A percentile compares a stretch with the other conserved stretches of the same genome.
Conservation (phyloP, 2,888 invertebrate species). For the Ellobium chinense region DNA sequence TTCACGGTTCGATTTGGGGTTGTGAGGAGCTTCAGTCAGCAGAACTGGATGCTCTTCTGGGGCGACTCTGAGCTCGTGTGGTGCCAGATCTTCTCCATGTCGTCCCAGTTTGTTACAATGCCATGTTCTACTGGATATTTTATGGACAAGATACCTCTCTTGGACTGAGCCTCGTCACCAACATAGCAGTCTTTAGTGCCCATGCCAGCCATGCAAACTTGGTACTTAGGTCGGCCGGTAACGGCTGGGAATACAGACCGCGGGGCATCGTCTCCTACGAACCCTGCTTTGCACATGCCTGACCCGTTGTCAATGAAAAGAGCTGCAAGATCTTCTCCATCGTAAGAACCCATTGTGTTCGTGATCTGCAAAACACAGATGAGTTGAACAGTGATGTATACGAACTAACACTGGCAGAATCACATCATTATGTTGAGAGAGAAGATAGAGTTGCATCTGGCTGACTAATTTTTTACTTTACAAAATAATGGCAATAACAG, state of each 20-base stretch:
- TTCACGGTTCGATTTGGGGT: conserved; percentile 96
- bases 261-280: conserved; percentile 33
- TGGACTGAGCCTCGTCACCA: conserved; percentile 73
- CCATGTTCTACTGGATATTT: conserved; percentile 74
- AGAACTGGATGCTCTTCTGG: conserved; percentile 96
- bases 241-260: conserved; percentile 25
- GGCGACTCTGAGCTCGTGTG: conserved; percentile 88
- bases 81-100: conserved; percentile 71
- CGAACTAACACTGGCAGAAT: no score
- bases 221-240: conserved; percentile 34
- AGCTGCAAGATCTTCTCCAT: not conserved
- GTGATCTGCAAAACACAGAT: no score
- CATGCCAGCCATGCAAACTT: conserved; percentile 66
- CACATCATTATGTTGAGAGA: no score
- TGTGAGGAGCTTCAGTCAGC: conserved; percentile 94
- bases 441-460: no score
- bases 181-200: conserved; percentile 72
- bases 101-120: conserved; percentile 75
- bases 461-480: no score
- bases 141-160: conserved; percentile 72
- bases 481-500: no score
- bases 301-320: conserved; percentile 30
- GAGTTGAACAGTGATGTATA: conserved; percentile 97
- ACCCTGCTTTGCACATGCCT: conserved; percentile 32
- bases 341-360: not conserved